Percentiles rank a stretch among this genome's conserved stretches.
Evolutionary conservation across 2,797 vertebrate genomes (phyloP).

Genomic region (Knipowitschia caucasica): DNA sequence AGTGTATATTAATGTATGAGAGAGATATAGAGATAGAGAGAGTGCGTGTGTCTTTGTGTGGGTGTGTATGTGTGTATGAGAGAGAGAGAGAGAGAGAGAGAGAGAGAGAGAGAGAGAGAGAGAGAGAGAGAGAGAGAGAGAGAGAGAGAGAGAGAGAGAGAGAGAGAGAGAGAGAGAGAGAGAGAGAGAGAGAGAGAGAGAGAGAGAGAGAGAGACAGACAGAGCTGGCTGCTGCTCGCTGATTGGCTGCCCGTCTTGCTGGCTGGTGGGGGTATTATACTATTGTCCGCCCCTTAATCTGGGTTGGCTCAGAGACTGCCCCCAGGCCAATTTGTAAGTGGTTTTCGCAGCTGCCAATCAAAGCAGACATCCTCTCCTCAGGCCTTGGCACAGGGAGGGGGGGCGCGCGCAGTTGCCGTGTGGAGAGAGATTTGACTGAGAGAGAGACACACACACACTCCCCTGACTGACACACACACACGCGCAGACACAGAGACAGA

Average conservation of each 20-base stretch:
- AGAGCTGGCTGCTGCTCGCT: no score
- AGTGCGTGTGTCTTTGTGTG: no score
- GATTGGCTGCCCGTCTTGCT: constrained; percentile 1
- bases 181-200: constrained; percentile 15
- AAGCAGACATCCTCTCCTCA: constrained; percentile 68
- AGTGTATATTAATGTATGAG: no score
- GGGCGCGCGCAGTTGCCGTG: constrained; percentile 75
- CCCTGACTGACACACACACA: no score
- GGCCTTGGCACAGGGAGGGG: constrained; percentile 60
- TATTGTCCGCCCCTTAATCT: constrained; percentile 70
- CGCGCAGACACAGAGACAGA: constrained; percentile 74
- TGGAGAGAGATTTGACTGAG: constrained; percentile 79
- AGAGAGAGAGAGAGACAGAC: constrained; percentile 1
- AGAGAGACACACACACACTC: no score
- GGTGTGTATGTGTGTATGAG: no score
- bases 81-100: no score
- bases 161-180: neutral
- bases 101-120: no score
- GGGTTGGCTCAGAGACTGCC: constrained; percentile 71
- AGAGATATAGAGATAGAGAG: no score
- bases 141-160: neutral
- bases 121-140: constrained; percentile 13
- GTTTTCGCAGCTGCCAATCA: constrained; percentile 77
- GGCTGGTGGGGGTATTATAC: constrained; percentile 34
- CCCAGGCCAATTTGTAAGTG: constrained; percentile 69